Evolutionary conservation across 2,888 invertebrate species (phyloP).

Genomic region (Orthonevra nobilis): DNA sequence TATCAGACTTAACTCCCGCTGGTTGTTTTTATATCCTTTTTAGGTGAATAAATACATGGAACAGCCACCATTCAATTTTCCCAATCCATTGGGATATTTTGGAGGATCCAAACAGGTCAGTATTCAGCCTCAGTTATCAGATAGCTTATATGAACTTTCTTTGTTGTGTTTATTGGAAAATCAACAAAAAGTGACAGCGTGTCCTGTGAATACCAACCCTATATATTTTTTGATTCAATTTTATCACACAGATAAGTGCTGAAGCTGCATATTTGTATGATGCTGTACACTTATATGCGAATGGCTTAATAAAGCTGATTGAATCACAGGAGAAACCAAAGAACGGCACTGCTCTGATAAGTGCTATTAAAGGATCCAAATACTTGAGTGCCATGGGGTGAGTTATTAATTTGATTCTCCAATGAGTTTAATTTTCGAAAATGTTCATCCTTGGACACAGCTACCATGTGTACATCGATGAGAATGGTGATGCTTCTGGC

Average conservation of each 20-base stretch:
- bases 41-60: conserved; percentile 92
- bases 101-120: conserved; percentile 88
- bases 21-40: no score
- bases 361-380: conserved; percentile 87
- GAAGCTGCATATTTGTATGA: conserved; percentile 97
- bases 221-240: conserved; percentile 22
- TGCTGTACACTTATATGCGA: conserved; percentile 94
- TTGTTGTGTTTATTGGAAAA: conserved; percentile 5
- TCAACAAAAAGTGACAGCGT: conserved; percentile 1
- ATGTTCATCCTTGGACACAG: no score
- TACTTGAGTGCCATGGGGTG: conserved; percentile 94
- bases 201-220: conserved; percentile 17
- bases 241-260: conserved; percentile 85
- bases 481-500: conserved; percentile 95
- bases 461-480: conserved; percentile 95
- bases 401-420: conserved; percentile 73
- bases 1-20: no score
- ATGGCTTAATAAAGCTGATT: conserved; percentile 87
- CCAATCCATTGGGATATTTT: conserved; percentile 87
- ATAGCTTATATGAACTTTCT: background rate
- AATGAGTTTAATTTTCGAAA: background rate
- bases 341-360: conserved; percentile 91
- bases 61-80: conserved; percentile 92
- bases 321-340: conserved; percentile 84
- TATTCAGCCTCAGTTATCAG: background rate